A percentile compares a stretch with the other conserved stretches of the same genome.
phyloP scores from a whole-genome alignment of 1,140 invertebrate genomes.

The Caenorhabditis brenneri region DNA sequence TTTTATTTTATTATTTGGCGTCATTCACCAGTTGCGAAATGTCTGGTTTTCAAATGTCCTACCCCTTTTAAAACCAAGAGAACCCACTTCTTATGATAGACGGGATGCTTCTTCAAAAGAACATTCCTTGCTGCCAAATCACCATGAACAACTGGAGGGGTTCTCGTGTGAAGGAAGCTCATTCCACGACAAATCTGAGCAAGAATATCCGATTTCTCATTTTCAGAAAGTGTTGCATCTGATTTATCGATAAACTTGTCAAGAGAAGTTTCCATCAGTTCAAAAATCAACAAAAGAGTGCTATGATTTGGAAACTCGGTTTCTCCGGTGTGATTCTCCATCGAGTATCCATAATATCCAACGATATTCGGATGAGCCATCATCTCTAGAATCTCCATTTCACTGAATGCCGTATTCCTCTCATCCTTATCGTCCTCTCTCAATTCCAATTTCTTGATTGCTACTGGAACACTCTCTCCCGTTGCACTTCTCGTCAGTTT shows the following conservation, averaged over 20 bases:
- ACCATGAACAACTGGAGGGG: slow-evolving; percentile 45
- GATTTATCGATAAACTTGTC: slow-evolving; percentile 15
- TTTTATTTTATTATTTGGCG: too few species aligned
- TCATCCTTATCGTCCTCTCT: neutral
- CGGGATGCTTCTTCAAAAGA: slow-evolving; percentile 46
- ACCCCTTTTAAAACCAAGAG: too few species aligned
- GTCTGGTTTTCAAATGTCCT: too few species aligned
- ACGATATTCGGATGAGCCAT: slow-evolving; percentile 24
- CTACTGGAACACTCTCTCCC: neutral
- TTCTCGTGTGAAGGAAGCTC: slow-evolving; percentile 38
- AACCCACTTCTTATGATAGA: neutral
- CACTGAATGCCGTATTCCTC: slow-evolving; percentile 2
- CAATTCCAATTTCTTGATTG: slow-evolving; percentile 9
- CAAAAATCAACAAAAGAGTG: neutral
- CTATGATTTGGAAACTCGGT: neutral
- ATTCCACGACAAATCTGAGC: slow-evolving; percentile 44
- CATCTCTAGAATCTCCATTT: slow-evolving; percentile 31
- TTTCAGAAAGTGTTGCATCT: slow-evolving; percentile 4
- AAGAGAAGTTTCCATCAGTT: neutral
- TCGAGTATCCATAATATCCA: neutral
- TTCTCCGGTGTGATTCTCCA: neutral
- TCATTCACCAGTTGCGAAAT: too few species aligned
- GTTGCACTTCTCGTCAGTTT: neutral
- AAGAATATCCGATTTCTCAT: slow-evolving; percentile 2
- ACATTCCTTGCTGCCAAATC: slow-evolving; percentile 51